Conservation (phyloP, 2,888 invertebrate genomes). For the Ischnura elegans region DNA sequence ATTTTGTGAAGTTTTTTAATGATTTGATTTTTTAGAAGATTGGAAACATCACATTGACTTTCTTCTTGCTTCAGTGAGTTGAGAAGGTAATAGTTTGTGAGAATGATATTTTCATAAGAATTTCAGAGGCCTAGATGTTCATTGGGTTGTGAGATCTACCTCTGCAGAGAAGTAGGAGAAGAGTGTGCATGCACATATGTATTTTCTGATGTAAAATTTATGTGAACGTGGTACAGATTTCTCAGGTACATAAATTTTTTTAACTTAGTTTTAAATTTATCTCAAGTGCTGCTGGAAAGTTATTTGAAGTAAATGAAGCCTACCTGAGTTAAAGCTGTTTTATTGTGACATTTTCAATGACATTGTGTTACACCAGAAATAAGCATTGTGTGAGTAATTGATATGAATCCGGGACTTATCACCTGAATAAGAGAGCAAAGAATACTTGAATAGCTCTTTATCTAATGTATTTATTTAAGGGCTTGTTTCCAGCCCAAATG, state of each 20-base stretch:
- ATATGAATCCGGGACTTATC: background rate
- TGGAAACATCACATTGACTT: background rate
- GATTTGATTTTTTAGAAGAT: constrained; percentile 18
- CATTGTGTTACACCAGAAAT: background rate
- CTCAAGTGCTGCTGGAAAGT: constrained; percentile 30
- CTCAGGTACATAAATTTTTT: constrained; percentile 47
- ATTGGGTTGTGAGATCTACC: constrained; percentile 56
- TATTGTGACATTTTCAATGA: constrained; percentile 3
- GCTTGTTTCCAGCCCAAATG: constrained; percentile 36
- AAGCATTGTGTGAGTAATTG: constrained; percentile 16
- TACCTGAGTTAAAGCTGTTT: constrained; percentile 2
- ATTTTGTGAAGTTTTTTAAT: constrained; percentile 53
- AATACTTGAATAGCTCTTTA: constrained; percentile 34
- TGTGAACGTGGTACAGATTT: constrained; percentile 45
- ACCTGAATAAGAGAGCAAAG: constrained; percentile 27
- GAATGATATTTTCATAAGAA: constrained; percentile 57
- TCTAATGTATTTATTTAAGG: constrained; percentile 51
- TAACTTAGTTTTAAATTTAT: constrained; percentile 18
- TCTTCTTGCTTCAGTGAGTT: constrained; percentile 56
- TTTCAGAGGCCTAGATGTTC: constrained; percentile 62
- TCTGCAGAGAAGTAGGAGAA: constrained; percentile 40
- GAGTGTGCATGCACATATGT: constrained; percentile 58
- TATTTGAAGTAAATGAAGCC: constrained; percentile 33
- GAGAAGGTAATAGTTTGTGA: constrained; percentile 1
- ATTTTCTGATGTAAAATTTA: constrained; percentile 62